Conservation (phyloP, 2,113 vertebrate species). For the Megalops atlanticus region DNA sequence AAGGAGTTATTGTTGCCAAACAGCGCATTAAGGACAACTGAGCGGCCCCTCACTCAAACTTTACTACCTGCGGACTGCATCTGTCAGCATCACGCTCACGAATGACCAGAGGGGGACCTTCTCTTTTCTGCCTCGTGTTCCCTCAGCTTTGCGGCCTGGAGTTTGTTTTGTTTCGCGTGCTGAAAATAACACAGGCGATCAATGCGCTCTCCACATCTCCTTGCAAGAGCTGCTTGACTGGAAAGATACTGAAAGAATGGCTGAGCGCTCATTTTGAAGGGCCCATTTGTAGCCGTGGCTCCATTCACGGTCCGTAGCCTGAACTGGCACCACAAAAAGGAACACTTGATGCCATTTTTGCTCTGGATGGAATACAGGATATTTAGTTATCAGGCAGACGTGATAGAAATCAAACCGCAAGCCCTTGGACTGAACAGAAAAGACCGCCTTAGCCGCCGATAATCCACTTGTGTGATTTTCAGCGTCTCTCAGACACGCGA, state of each 20-base stretch:
- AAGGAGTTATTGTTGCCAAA: background rate
- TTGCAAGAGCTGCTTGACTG: background rate
- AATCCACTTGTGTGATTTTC: conserved; percentile 7
- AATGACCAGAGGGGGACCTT: no score
- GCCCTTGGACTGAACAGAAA: background rate
- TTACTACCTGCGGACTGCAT: background rate
- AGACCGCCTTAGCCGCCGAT: background rate
- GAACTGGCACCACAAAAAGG: background rate
- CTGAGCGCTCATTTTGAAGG: background rate
- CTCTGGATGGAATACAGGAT: background rate
- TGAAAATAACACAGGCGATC: no score
- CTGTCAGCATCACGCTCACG: background rate
- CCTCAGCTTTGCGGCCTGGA: no score
- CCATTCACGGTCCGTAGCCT: background rate
- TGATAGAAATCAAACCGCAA: background rate
- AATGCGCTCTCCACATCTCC: no score
- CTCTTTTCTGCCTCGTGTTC: no score
- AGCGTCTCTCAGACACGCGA: background rate
- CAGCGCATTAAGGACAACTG: background rate
- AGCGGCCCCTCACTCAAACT: background rate
- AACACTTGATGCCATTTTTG: background rate
- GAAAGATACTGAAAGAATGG: no score
- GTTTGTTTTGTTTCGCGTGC: no score
- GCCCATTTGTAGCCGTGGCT: no score
- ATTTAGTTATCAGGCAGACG: background rate